Evolutionary conservation across 2,113 vertebrate genomes (phyloP).

Genomic region (Boleophthalmus pectinirostris): DNA sequence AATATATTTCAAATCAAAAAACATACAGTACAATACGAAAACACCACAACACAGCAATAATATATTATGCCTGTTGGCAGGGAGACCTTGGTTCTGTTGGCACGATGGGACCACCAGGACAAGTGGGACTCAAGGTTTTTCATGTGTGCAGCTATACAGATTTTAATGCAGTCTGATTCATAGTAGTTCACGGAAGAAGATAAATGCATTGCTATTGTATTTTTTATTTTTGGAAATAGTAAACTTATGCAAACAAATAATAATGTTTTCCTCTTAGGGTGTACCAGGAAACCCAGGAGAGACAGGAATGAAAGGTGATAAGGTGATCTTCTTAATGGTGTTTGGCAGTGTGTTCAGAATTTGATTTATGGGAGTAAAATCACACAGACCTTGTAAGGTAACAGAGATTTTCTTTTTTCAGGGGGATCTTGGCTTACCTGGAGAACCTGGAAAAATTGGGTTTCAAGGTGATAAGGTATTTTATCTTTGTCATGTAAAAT

Average conservation of each 20-base stretch:
- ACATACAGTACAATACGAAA: no score
- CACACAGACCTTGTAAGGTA: not conserved
- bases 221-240: not conserved
- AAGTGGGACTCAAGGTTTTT: conserved; percentile 86
- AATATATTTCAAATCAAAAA: not conserved
- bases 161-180: not conserved
- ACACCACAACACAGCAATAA: no score
- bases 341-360: conserved; percentile 42
- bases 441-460: conserved; percentile 88
- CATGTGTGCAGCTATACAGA: not conserved
- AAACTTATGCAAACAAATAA: not conserved
- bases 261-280: conserved; percentile 78
- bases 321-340: conserved; percentile 84
- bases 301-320: conserved; percentile 99
- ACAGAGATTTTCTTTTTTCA: conserved; percentile 52
- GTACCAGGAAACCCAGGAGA: conserved; percentile 91
- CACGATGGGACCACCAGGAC: conserved; percentile 85
- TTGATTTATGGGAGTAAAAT: not conserved
- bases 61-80: conserved; percentile 69
- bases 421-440: conserved; percentile 89
- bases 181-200: not conserved
- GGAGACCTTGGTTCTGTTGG: conserved; percentile 90
- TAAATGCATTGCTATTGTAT: no score
- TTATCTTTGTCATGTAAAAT: not conserved
- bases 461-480: conserved; percentile 97